A percentile compares a stretch with the other conserved stretches of the same genome.
phyloP scores from a whole-genome alignment of 1,140 invertebrate species.

The Amyelois transitella region DNA sequence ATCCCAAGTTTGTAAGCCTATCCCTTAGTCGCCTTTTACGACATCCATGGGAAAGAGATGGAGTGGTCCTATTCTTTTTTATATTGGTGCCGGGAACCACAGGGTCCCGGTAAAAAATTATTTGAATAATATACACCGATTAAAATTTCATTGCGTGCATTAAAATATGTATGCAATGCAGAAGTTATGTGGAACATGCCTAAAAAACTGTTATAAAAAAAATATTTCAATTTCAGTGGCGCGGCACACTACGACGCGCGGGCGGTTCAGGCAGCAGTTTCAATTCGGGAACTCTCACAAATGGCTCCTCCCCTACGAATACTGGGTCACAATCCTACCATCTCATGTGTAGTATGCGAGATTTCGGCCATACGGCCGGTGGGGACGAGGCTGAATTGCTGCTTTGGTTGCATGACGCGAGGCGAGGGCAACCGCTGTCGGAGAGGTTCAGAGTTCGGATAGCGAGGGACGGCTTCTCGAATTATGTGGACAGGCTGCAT shows the following conservation, averaged over 20 bases:
- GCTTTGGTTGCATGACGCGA: conserved; percentile 89
- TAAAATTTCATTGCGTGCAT: too few species aligned
- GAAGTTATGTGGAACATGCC: background rate
- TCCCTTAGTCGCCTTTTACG: too few species aligned
- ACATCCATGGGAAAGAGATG: too few species aligned
- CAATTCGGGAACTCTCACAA: conserved; percentile 52
- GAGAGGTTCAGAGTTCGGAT: conserved; percentile 92
- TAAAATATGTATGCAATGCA: too few species aligned
- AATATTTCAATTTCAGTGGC: conserved; percentile 61
- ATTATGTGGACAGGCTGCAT: conserved; percentile 90
- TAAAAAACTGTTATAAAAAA: background rate
- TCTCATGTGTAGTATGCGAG: conserved; percentile 90
- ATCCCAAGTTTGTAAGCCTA: too few species aligned
- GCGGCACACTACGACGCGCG: conserved; percentile 80
- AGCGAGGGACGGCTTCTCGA: conserved; percentile 91
- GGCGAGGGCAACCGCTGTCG: conserved; percentile 82
- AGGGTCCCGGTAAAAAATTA: too few species aligned
- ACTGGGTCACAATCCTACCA: conserved; percentile 80
- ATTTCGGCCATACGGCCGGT: conserved; percentile 89
- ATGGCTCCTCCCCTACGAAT: conserved; percentile 23
- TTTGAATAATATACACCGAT: too few species aligned
- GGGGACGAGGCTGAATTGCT: conserved; percentile 92
- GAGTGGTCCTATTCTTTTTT: too few species aligned
- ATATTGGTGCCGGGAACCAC: too few species aligned
- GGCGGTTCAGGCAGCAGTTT: conserved; percentile 65